These are phyloP conservation scores for Empidonax traillii DNA, from an alignment of 2,113 vertebrate species.

Conservation along the genomic window DNA sequence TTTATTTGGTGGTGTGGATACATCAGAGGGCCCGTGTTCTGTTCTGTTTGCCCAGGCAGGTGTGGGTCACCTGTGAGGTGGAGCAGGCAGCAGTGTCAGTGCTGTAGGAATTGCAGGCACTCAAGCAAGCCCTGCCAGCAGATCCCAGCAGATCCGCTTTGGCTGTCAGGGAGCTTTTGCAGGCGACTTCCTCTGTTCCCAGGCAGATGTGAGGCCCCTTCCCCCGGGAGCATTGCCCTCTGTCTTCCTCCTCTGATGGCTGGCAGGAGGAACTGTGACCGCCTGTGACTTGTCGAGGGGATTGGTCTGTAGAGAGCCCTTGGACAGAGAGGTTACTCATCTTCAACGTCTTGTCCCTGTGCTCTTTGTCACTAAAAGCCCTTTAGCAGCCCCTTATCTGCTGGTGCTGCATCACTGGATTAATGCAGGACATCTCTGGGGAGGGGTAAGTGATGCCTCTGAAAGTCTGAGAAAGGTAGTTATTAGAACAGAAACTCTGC, in stretches of 20 bases:
- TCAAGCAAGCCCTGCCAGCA: not conserved
- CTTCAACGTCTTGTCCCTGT: accelerated
- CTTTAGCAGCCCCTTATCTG: accelerated
- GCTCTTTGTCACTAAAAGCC: not conserved
- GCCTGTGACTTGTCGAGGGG: not conserved
- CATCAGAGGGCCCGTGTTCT: not conserved
- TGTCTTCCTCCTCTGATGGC: not conserved
- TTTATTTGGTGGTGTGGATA: accelerated
- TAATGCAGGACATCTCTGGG: not conserved
- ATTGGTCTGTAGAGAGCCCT: not conserved
- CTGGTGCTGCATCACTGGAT: not conserved
- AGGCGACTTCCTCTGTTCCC: not conserved
- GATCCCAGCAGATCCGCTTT: not conserved
- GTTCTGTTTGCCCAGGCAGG: not conserved
- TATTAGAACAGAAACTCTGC: not conserved
- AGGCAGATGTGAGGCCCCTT: not conserved
- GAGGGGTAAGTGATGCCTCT: not conserved
- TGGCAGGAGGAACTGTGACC: not conserved
- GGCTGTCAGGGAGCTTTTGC: not conserved
- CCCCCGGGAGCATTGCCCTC: not conserved
- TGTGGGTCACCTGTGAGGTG: not conserved
- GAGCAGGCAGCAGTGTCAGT: not conserved
- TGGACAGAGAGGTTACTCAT: accelerated
- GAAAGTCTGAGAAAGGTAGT: not conserved
- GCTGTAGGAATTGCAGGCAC: not conserved